Evolutionary conservation across 2,113 vertebrate species (phyloP).

Genomic region (Ailurus styani): DNA sequence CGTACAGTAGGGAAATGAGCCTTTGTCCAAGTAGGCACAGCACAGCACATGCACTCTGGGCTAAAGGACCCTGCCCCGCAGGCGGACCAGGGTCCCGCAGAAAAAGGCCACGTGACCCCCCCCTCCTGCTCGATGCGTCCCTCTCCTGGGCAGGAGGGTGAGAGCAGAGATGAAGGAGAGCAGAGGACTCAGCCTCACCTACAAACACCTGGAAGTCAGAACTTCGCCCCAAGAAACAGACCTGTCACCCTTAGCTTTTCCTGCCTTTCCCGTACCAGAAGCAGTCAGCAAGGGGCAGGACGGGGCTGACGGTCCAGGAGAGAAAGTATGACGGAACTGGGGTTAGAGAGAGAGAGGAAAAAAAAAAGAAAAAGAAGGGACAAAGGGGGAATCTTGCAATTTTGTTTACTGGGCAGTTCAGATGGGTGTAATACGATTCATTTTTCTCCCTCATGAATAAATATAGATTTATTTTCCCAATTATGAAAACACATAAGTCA

Average conservation of each 20-base stretch:
- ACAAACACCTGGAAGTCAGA: neutral
- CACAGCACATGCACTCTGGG: neutral
- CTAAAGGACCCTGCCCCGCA: neutral
- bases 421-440: neutral
- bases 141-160: neutral
- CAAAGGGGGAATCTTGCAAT: too few species aligned
- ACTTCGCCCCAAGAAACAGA: neutral
- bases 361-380: neutral
- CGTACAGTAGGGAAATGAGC: neutral
- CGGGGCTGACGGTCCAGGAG: neutral
- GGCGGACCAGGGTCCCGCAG: neutral
- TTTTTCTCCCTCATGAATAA: accelerated
- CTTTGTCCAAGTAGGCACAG: neutral
- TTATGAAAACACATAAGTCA: neutral
- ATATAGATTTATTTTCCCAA: neutral
- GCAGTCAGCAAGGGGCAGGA: neutral
- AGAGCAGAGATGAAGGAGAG: neutral
- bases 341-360: too few species aligned
- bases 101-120: neutral
- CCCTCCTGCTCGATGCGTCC: neutral
- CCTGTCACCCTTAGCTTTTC: neutral
- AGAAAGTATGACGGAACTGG: neutral
- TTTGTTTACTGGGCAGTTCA: neutral
- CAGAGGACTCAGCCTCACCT: neutral
- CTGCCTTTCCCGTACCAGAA: neutral